Percentiles rank a stretch among this genome's conserved stretches.
These are phyloP conservation scores for Lycaon pictus DNA, from an alignment of 2,113 vertebrate species.

Conservation along the genomic window DNA sequence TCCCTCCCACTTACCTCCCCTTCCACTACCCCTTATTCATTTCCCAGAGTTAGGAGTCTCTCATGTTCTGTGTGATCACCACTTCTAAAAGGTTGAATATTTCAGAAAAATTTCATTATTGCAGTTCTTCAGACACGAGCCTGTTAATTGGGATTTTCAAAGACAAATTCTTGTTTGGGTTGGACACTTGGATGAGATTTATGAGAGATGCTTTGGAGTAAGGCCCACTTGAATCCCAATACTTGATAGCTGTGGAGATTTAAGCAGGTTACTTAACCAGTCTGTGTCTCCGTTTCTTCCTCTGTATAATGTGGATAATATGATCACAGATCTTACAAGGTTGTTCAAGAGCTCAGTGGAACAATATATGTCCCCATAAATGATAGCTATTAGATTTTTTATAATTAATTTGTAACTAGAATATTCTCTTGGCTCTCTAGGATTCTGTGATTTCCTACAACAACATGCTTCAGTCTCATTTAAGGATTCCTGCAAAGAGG, in stretches of 20 bases:
- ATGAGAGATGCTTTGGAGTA: constrained; percentile 34
- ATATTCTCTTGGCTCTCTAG: neutral
- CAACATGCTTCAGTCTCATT: neutral
- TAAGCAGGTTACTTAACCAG: neutral
- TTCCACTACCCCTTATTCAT: too few species aligned
- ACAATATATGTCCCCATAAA: neutral
- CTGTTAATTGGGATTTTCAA: neutral
- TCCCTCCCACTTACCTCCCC: too few species aligned
- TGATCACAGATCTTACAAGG: neutral
- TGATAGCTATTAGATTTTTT: neutral
- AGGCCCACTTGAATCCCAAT: neutral
- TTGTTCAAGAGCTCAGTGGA: neutral
- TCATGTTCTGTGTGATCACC: neutral
- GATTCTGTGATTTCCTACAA: constrained; percentile 23
- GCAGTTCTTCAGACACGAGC: neutral
- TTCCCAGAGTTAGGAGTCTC: too few species aligned
- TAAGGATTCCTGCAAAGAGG: constrained; percentile 16
- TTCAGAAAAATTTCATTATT: neutral
- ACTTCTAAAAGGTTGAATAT: neutral
- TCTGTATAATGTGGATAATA: neutral
- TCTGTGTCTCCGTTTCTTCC: neutral
- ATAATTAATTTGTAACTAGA: neutral
- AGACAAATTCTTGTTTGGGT: constrained; percentile 19
- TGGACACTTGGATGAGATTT: neutral
- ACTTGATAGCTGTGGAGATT: neutral